Percentiles rank a stretch among this genome's conserved stretches.
Evolutionary conservation across 1,140 invertebrate species (phyloP).

Genomic region (Papilio machaon): DNA sequence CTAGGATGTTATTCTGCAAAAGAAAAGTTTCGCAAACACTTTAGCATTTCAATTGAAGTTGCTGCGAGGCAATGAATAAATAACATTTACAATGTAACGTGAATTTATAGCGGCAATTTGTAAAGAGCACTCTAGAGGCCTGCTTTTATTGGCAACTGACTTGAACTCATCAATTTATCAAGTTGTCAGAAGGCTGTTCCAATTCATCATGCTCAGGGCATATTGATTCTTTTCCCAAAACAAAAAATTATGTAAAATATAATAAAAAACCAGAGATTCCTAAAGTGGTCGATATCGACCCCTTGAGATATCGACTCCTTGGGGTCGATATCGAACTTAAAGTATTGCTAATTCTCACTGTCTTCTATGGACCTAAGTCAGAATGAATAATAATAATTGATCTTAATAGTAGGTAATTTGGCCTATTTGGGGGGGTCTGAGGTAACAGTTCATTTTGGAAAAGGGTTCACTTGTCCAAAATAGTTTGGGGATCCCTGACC

Average conservation of each 20-base stretch:
- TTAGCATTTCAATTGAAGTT: background rate
- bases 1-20: background rate
- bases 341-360: too few species aligned
- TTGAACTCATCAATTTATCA: background rate
- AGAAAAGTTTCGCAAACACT: slow-evolving; percentile 12
- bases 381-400: too few species aligned
- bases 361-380: too few species aligned
- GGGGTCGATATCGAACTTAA: too few species aligned
- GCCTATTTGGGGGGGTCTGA: too few species aligned
- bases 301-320: too few species aligned
- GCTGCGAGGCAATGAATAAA: background rate
- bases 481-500: too few species aligned
- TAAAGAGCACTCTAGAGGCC: slow-evolving; percentile 2
- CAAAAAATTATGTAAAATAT: background rate
- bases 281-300: too few species aligned
- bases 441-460: too few species aligned
- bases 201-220: background rate
- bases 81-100: slow-evolving; percentile 16
- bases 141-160: slow-evolving; percentile 17
- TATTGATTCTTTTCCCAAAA: background rate
- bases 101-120: slow-evolving; percentile 15
- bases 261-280: background rate
- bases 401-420: too few species aligned
- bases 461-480: too few species aligned
- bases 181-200: background rate